Evolutionary conservation across 1,140 invertebrate species (phyloP).

Genomic region (Drosophila lacertosa): DNA sequence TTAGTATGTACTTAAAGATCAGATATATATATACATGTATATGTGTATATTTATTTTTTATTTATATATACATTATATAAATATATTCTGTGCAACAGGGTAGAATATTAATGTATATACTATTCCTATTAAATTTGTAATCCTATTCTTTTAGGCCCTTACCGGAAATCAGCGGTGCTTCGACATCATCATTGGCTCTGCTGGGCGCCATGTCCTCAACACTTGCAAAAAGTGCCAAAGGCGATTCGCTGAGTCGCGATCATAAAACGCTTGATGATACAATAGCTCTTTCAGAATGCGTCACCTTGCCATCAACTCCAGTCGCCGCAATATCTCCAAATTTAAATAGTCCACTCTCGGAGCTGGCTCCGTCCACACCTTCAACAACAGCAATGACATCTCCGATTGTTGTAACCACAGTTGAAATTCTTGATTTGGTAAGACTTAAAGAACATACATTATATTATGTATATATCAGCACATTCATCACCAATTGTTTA

Average conservation of each 20-base stretch:
- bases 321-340: slow-evolving; percentile 41
- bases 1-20: slow-evolving; percentile 5
- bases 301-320: slow-evolving; percentile 55
- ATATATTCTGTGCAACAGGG: no score
- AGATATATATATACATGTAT: slow-evolving; percentile 1
- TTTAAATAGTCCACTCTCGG: slow-evolving; percentile 54
- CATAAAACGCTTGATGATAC: slow-evolving; percentile 35
- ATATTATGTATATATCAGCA: neutral
- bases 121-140: no score
- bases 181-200: slow-evolving; percentile 54
- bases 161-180: slow-evolving; percentile 34
- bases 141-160: slow-evolving; percentile 51
- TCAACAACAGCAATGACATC: slow-evolving; percentile 64
- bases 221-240: slow-evolving; percentile 39
- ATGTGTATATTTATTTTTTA: neutral
- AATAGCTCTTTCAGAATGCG: slow-evolving; percentile 40
- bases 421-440: slow-evolving; percentile 64
- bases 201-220: slow-evolving; percentile 56
- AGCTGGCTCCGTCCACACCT: slow-evolving; percentile 59
- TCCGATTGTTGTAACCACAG: slow-evolving; percentile 60
- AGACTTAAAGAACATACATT: neutral
- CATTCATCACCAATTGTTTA: neutral
- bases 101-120: neutral
- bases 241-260: slow-evolving; percentile 9
- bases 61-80: neutral